A percentile compares a stretch with the other conserved stretches of the same genome.
Conservation (phyloP, 2,797 vertebrate species). For the Sebastes aleutianus region DNA sequence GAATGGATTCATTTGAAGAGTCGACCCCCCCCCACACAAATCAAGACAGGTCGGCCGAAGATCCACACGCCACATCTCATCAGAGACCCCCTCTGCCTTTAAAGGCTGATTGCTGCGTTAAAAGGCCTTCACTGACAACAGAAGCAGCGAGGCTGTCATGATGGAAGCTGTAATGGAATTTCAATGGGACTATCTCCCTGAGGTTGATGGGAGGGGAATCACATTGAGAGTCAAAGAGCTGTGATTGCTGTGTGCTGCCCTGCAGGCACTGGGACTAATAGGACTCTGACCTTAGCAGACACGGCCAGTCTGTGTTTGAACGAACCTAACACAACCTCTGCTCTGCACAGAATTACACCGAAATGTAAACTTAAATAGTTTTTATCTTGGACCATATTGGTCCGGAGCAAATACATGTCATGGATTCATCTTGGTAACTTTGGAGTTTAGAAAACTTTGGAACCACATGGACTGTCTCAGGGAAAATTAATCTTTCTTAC, state of each 20-base stretch:
- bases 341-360: slow-evolving; percentile 24
- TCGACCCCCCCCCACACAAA: slow-evolving; percentile 44
- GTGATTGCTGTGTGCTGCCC: slow-evolving; percentile 69
- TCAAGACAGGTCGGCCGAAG: slow-evolving; percentile 38
- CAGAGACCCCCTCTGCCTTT: slow-evolving; percentile 42
- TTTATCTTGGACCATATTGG: not conserved
- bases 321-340: slow-evolving; percentile 24
- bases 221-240: slow-evolving; percentile 63
- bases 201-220: slow-evolving; percentile 69
- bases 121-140: slow-evolving; percentile 73
- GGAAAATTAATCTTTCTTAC: not conserved
- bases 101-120: slow-evolving; percentile 68
- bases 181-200: slow-evolving; percentile 76
- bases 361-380: slow-evolving; percentile 3
- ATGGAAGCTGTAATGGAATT: slow-evolving; percentile 78
- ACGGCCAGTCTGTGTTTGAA: slow-evolving; percentile 10
- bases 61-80: slow-evolving; percentile 62
- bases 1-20: slow-evolving; percentile 44
- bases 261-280: slow-evolving; percentile 52
- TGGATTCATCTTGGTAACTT: not conserved
- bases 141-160: slow-evolving; percentile 54
- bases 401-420: not conserved
- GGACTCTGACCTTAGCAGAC: slow-evolving; percentile 62
- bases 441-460: not conserved
- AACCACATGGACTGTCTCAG: accelerated